Base-by-base conservation (phyloP, 2,113 vertebrate genomes). In the Brachyhypopomus occidentalis region DNA sequence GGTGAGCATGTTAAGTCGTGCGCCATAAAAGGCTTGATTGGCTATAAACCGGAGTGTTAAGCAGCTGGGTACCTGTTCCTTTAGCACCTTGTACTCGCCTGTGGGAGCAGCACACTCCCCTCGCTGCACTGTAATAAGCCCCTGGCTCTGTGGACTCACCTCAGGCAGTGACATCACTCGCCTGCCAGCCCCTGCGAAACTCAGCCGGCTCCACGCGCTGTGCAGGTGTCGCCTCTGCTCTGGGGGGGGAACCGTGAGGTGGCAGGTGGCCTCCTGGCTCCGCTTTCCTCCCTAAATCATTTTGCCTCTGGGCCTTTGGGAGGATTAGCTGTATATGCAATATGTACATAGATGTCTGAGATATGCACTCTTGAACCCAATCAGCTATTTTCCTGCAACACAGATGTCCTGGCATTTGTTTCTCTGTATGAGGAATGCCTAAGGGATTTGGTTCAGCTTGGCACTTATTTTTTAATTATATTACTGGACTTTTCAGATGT, bases 121-220 rank as follows among this genome's bases (percentile, higher is more conserved):
- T 72, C 78, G 25, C 73, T 36, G 34, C 16, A 12, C 77, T 52
- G 55, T 84, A 84, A 84, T 84, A 77, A 84, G 72, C 58, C 52
- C 62, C 55, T 76, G 72, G 23, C 55, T 75, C 55, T 27, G 59
- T 71, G 38, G 60, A 56, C 36, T 17, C 23, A 59, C 63, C 23
- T 75, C 36, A 63, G 59, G 16, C 14, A n/a, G 11, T 34, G 45
- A 12, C 70, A 66, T 58, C 64, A 45, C 62, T 75, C 48, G 64
- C 72, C 63, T 59, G 30, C 55, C n/a, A 1, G 7, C 71, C 17
- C 17, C 66, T 38, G 34, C 34, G 12, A 52, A 14, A 52, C 45
- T 52, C 45, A 2, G 41, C 7, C 8, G 14, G 12, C 45, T 52
- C 45, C 45, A 52, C 41, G 9, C 41, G 41, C 41, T 45, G 41